phyloP scores from a whole-genome alignment of 1,140 invertebrate genomes.

The Microplitis demolitor region DNA sequence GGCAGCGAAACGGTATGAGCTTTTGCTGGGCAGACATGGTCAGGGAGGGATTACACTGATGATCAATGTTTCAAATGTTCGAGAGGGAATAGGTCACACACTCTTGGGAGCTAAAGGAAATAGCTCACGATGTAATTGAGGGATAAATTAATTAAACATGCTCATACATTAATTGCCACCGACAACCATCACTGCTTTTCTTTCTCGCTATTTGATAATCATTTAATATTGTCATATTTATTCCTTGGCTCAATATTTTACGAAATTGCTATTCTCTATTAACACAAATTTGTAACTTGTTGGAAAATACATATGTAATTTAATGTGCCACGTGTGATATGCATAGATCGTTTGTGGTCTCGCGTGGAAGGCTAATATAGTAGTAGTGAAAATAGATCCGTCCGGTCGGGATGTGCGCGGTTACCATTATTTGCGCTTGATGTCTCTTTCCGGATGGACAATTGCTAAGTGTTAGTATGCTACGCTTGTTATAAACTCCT shows the following conservation, averaged over 20 bases:
- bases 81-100: slow-evolving; percentile 6
- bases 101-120: slow-evolving; percentile 8
- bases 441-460: slow-evolving; percentile 24
- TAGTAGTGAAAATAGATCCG: slow-evolving; percentile 25
- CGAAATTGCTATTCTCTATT: too few relatives aligned
- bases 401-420: slow-evolving; percentile 22
- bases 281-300: neutral
- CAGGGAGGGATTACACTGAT: neutral
- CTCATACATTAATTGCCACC: neutral
- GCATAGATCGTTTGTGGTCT: slow-evolving; percentile 16
- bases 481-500: neutral
- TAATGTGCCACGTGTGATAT: slow-evolving; percentile 12
- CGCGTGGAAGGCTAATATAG: slow-evolving; percentile 15
- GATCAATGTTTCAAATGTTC: slow-evolving; percentile 24
- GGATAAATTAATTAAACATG: slow-evolving; percentile 14
- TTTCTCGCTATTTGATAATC: too few relatives aligned
- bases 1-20: neutral
- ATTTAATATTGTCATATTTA: too few relatives aligned
- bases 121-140: slow-evolving; percentile 5
- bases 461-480: neutral
- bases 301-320: slow-evolving; percentile 2
- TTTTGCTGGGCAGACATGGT: neutral
- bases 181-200: too few relatives aligned
- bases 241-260: too few relatives aligned
- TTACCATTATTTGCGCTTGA: slow-evolving; percentile 26